These are phyloP conservation scores for Onychomys torridus DNA, from an alignment of 2,797 vertebrate species.

Conservation along the genomic window DNA sequence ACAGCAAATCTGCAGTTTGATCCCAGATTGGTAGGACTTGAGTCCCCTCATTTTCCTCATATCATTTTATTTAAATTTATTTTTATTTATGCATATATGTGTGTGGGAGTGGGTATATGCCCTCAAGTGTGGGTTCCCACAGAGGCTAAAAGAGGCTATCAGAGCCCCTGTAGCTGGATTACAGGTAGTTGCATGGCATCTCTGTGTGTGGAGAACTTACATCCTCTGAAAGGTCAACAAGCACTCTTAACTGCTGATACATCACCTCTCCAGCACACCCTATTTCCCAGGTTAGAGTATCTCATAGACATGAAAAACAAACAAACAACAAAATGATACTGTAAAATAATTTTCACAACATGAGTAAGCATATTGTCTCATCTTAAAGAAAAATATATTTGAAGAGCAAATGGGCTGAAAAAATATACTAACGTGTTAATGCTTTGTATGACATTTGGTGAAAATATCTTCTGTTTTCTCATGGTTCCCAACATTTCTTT, in stretches of 20 bases:
- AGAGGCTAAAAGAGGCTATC: neutral
- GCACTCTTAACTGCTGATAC: neutral
- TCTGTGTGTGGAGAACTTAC: neutral
- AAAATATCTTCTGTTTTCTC: neutral
- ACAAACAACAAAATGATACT: neutral
- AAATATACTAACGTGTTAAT: neutral
- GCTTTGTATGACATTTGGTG: neutral
- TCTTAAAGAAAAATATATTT: neutral
- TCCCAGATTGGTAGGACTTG: neutral
- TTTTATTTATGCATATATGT: neutral
- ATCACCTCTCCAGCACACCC: neutral
- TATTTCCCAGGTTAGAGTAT: neutral
- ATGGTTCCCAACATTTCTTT: neutral
- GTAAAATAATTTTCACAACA: neutral
- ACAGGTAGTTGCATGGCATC: neutral
- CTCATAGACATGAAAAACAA: neutral
- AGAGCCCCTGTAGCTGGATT: neutral
- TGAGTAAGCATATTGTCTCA: neutral
- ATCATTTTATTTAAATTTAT: neutral
- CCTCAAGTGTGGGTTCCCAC: neutral
- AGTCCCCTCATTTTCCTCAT: neutral
- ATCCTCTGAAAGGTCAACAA: neutral
- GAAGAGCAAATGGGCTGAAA: neutral
- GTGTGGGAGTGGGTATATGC: neutral
- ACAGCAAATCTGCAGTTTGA: neutral